A percentile compares a stretch with the other conserved stretches of the same genome.
These are phyloP conservation scores for Andrena bucephala DNA, from an alignment of 2,888 invertebrate species.

Conservation along the genomic window DNA sequence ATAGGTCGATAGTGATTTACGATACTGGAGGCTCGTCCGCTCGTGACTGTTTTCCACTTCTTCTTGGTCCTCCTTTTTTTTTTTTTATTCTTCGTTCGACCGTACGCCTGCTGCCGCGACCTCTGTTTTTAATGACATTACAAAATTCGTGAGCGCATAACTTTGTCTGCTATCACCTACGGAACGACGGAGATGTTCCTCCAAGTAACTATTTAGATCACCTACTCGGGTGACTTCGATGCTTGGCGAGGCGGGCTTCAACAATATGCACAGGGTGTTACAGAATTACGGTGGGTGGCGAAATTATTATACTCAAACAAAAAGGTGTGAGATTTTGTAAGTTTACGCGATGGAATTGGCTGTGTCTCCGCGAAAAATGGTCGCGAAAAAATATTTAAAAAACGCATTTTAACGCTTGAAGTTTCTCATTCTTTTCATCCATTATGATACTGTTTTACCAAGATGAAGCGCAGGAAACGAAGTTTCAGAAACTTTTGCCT, in stretches of 20 bases:
- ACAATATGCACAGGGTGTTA: not conserved
- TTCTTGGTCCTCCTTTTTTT: constrained; percentile 49
- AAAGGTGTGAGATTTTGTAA: too few species aligned
- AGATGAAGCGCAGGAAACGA: too few species aligned
- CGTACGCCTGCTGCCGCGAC: constrained; percentile 38
- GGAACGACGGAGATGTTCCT: not conserved
- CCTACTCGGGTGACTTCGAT: not conserved
- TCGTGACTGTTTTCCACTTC: constrained; percentile 74
- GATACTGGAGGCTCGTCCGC: constrained; percentile 70
- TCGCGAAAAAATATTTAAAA: too few species aligned
- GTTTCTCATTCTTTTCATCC: too few species aligned
- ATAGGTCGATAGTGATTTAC: constrained; percentile 81
- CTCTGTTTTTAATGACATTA: constrained; percentile 57
- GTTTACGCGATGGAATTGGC: too few species aligned
- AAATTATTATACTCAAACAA: too few species aligned
- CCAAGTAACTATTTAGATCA: not conserved
- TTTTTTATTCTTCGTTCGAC: constrained; percentile 21
- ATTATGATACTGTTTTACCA: too few species aligned
- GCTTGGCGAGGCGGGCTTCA: not conserved
- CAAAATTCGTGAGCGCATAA: constrained; percentile 50
- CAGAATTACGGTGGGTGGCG: not conserved
- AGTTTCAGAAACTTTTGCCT: too few species aligned
- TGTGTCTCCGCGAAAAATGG: too few species aligned
- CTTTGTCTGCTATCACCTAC: constrained; percentile 2
- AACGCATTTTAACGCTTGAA: too few species aligned